Base-by-base conservation (phyloP, 2,888 invertebrate species). In the Xylota segnis region DNA sequence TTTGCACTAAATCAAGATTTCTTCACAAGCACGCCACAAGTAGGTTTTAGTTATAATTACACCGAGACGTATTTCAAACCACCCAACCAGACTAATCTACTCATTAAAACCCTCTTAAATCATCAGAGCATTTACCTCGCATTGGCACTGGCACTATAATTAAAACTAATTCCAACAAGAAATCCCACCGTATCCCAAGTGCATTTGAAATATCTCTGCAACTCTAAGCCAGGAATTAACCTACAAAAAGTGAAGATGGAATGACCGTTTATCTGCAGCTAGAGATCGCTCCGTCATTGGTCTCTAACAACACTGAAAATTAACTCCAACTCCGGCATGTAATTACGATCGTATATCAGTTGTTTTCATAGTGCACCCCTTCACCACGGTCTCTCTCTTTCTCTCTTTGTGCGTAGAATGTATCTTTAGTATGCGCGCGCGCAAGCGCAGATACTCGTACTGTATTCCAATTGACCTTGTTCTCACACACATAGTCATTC, bases 301-400 rank as follows among this genome's bases (percentile, higher is more conserved):
- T 70, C 45, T 54, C 61, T 61, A 66, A 63, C 68, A 63, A 54
- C 77, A 37, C 54, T 72, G 40, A 72, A 83, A 70, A 83, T 83
- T 74, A 83, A 78, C 59, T 74, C 78, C 83, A 83, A 56, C 79
- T 72, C 61, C 47, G 66, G 52, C 78, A 50, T 68, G 78, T 78
- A 78, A 83, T 78, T 83, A 68, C 61, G 83, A 83, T 74, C 40
- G 32, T 78, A 78, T 37, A 74, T 78, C 78, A 74, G 68, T 50
- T 47, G 54, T 52, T 81, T 27, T 63, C 27, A 18, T 47, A 56
- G 54, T 16, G 47, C 54, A 75, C 68, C 16, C 29, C 74, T 4
- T 5, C 14, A 2, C 47, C 23, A 23, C 23, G 23, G 23, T 23
- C 23, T 23, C 23, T 0, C 16, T 0, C 29, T 5, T 1, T 9